phyloP scores from a whole-genome alignment of 2,113 vertebrate species.

The Sapajus apella region DNA sequence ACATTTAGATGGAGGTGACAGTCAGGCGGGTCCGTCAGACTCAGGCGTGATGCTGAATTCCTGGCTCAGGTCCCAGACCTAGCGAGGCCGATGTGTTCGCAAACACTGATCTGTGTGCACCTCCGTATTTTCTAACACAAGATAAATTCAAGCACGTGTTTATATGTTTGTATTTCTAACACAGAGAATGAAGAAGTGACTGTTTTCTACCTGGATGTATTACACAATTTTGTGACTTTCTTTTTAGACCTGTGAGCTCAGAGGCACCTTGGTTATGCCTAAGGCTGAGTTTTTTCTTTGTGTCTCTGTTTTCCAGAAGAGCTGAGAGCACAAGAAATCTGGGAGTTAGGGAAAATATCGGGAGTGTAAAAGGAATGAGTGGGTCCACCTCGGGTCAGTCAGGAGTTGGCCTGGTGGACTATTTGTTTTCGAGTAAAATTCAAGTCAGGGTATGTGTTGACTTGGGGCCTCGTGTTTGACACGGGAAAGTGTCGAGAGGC shows the following conservation, averaged over 20 bases:
- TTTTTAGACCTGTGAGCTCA: not conserved
- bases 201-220: too few relatives aligned
- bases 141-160: not conserved
- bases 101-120: not conserved
- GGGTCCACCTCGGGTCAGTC: too few relatives aligned
- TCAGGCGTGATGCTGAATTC: fast-evolving
- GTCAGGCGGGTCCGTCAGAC: fast-evolving
- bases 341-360: not conserved
- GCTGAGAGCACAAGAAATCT: not conserved
- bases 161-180: not conserved
- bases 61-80: too few relatives aligned
- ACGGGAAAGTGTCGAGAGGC: too few relatives aligned
- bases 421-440: not conserved
- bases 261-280: not conserved
- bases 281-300: not conserved
- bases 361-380: not conserved
- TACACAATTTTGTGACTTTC: not conserved
- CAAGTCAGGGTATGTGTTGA: fast-evolving
- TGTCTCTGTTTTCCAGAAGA: not conserved
- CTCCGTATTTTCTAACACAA: not conserved
- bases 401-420: not conserved
- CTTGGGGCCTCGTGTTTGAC: fast-evolving
- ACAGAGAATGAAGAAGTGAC: not conserved
- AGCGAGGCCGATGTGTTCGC: not conserved
- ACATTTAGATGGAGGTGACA: fast-evolving